Percentiles rank a stretch among this genome's conserved stretches.
Evolutionary conservation across 2,113 vertebrate genomes (phyloP).

Genomic region (Bettongia penicillata): DNA sequence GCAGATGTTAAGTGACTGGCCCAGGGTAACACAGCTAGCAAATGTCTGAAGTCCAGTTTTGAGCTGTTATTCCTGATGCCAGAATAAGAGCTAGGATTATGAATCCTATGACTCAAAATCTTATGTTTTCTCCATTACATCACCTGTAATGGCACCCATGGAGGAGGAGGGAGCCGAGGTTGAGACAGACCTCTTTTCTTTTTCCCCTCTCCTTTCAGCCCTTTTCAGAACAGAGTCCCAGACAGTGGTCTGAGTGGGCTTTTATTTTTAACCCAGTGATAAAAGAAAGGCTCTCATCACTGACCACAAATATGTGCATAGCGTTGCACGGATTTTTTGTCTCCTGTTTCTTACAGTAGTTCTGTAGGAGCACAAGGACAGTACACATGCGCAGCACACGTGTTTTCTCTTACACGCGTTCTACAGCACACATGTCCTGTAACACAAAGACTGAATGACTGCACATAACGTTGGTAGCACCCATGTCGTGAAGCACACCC

Average conservation of each 20-base stretch:
- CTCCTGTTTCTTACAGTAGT: not conserved
- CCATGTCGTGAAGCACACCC: not conserved
- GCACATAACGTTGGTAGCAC: not conserved
- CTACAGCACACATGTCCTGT: not conserved
- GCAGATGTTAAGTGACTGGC: not conserved
- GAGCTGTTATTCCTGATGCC: not conserved
- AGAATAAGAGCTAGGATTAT: not conserved
- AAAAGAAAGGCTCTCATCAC: not conserved
- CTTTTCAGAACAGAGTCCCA: not conserved
- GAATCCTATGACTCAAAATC: not conserved
- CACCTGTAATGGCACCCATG: no score
- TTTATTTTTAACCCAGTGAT: not conserved
- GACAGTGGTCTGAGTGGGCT: not conserved
- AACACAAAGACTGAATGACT: not conserved
- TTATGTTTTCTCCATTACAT: no score
- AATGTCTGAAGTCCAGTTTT: not conserved
- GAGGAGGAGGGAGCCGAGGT: no score
- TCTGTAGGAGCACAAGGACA: not conserved
- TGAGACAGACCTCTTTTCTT: not conserved
- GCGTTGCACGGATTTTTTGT: not conserved
- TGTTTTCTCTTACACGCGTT: not conserved
- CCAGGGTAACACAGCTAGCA: slow-evolving; percentile 2
- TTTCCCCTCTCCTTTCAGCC: not conserved
- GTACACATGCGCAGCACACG: not conserved
- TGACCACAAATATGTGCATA: not conserved